These are phyloP conservation scores for Rana temporaria DNA, from an alignment of 2,113 vertebrate genomes.

Conservation along the genomic window DNA sequence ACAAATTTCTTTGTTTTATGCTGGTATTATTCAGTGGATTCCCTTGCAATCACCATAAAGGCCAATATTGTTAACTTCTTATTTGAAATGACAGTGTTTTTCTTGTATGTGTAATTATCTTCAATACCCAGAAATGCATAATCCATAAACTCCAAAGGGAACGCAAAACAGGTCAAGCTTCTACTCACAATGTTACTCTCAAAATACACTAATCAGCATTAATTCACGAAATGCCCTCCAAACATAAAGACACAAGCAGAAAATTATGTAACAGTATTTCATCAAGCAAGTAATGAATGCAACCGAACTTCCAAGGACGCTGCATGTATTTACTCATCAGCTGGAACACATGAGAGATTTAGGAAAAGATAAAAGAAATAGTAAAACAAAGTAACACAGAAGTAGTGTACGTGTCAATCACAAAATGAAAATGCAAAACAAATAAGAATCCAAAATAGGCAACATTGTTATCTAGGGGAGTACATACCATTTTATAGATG, in stretches of 20 bases:
- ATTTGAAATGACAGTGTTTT: no score
- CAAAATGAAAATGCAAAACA: neutral
- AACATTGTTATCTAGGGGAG: neutral
- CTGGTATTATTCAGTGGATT: no score
- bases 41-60: no score
- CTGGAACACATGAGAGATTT: neutral
- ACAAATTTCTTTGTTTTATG: no score
- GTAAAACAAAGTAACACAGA: neutral
- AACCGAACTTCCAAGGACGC: conserved; percentile 15
- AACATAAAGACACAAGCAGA: neutral
- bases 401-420: neutral
- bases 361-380: neutral
- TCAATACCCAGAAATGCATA: conserved; percentile 1
- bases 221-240: conserved; percentile 1
- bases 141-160: conserved; percentile 10
- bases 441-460: neutral
- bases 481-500: neutral
- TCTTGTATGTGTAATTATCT: no score
- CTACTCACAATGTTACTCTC: neutral
- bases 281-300: conserved; percentile 11
- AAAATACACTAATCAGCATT: conserved; percentile 7
- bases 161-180: conserved; percentile 18
- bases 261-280: neutral
- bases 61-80: no score
- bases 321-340: conserved; percentile 1